Base-by-base conservation (phyloP, 2,113 vertebrate species). In the Cygnus buccinator region DNA sequence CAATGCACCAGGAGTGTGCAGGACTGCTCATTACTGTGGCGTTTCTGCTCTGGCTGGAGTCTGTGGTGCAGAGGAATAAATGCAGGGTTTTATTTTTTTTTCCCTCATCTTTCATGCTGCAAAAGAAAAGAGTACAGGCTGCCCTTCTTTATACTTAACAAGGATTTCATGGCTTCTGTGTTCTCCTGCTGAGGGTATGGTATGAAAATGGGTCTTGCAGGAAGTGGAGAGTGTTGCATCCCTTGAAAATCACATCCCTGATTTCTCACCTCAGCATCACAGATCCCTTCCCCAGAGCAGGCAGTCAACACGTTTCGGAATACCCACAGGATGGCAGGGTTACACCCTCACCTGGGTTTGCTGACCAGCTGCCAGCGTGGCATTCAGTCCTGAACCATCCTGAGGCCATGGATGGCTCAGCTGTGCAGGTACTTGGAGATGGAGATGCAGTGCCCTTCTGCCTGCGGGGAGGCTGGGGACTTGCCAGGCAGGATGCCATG, bases 141-240 rank as follows among this genome's bases (percentile, higher is more conserved):
- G 9, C 16, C 13, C 1, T 72, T 46, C 11, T 73, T 66, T 54
- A 4, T 58, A 44, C 86, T 58, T 66, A 68, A 39, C 26, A 41
- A 73, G 22, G 28, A 71, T 86, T 88, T 29, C 70, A 20, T 59
- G 50, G 22, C 39, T 81, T 75, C 57, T 72, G 23, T 28, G 28
- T 84, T 81, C 39, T 81, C 11, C 76, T 78, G 33, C 11, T 29
- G 14, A 72, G 17, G 15, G 41, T 33, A 6, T n/a, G 33, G 46
- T 43, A 52, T 43, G 44, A 55, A 81, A 81, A 72, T 1, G 1
- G 22, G 15, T 48, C 33, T 92, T 48, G 3, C n/a, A 87, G 84
- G 61, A 73, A 66, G 46, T 1, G 0, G 0, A 9, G 25, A 67
- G 15, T 21, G 2, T 9, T 25, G 1, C 4, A 35, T 75, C 48